Evolutionary conservation across 2,797 vertebrate genomes (phyloP), one percentile per base, ranked within the genome.

Genomic region (Martes flavigula): DNA sequence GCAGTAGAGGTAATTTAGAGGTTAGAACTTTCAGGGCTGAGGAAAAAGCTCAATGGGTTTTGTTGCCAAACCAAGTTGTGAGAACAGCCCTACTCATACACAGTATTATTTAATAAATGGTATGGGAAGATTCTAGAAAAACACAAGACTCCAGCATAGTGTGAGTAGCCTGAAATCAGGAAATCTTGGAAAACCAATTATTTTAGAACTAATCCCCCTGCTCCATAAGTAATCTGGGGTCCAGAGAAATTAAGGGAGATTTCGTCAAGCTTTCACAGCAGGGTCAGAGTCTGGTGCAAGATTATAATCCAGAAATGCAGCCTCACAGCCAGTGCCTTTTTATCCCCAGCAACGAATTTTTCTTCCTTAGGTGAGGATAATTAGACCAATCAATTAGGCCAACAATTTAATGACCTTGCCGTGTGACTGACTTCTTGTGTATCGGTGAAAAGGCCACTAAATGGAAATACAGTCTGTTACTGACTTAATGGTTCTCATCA

Each of bases 221-320:
- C 30, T 84, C 56, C 77, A 21, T 32, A 73, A 94, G 51, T 75
- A 54, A 84, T 62, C 43, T 82, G 43, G 84, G 30, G 25, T 66
- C 81, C 93, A 84, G 79, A 70, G 73, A 87, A 83, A 91, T n/a
- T 18, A 66, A 66, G 32, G 46, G 35, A 72, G 54, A 43, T 73
- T 85, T 87, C 20, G 7, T 79, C 81, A 77, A 68, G 27, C 8
- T 48, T 87, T 79, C 51, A 48, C 73, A 92, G 23, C 13, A 51
- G 56, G 40, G 56, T 79, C 58, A 32, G 70, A 58, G 64, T 46
- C 64, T 48, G 58, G 25, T 56, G 27, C 40, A 81, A 62, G 32
- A 81, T 90, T 79, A 25, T 77, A 89, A 93, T n/a, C 23, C 35
- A 85, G 90, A 95, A 93, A 97, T 20, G 46, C 9, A 72, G 54